These are phyloP conservation scores for Caenorhabditis briggsae DNA, from an alignment of 1,140 invertebrate species.

Conservation along the genomic window DNA sequence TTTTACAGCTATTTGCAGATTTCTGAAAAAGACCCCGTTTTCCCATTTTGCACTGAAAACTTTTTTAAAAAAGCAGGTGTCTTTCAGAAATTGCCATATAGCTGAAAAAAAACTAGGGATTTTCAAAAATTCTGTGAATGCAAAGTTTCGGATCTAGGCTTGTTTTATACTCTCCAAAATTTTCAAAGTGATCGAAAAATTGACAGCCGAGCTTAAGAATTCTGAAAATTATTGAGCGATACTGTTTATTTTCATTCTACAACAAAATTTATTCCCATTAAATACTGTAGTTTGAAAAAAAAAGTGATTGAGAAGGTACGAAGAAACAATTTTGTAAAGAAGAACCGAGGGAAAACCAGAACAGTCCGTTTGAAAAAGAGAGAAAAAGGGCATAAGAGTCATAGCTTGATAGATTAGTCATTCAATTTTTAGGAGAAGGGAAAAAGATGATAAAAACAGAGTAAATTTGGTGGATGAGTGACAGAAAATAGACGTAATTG, in stretches of 20 bases:
- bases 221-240: background rate
- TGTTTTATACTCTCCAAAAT: no score
- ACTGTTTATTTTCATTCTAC: conserved; percentile 4
- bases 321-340: background rate
- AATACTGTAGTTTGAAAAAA: background rate
- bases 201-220: no score
- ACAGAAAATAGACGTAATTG: background rate
- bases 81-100: no score
- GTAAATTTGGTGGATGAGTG: background rate
- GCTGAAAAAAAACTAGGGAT: no score
- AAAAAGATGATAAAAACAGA: background rate
- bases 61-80: no score
- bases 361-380: conserved; percentile 26
- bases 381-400: background rate
- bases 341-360: conserved; percentile 52
- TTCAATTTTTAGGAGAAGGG: no score
- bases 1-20: no score
- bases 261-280: background rate
- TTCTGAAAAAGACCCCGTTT: no score
- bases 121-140: no score
- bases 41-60: no score
- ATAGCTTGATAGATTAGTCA: background rate
- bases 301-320: background rate
- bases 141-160: no score
- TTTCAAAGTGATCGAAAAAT: background rate